These are phyloP conservation scores for Excalfactoria chinensis DNA, from an alignment of 2,113 vertebrate genomes.

Conservation along the genomic window DNA sequence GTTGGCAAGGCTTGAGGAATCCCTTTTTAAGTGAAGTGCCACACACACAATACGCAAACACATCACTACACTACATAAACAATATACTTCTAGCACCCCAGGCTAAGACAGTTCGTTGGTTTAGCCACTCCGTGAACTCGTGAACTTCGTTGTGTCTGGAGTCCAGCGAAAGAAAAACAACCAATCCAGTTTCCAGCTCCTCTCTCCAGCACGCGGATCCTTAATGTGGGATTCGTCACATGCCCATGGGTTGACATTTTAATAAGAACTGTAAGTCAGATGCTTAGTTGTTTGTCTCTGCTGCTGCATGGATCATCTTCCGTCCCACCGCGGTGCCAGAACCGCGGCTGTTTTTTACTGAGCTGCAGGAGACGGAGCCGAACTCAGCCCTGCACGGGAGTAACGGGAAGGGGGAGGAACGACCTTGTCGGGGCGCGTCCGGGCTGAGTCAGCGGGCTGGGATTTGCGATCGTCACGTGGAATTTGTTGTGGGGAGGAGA, in stretches of 20 bases:
- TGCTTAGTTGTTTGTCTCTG: slow-evolving; percentile 30
- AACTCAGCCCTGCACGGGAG: neutral
- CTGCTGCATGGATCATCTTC: slow-evolving; percentile 54
- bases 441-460: neutral
- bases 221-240: neutral
- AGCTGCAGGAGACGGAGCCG: neutral
- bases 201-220: neutral
- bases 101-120: neutral
- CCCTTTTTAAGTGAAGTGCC: neutral
- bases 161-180: neutral
- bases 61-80: neutral
- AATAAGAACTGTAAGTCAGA: slow-evolving; percentile 7
- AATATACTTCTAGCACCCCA: neutral
- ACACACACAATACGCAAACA: neutral
- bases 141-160: neutral
- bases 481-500: neutral
- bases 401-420: neutral
- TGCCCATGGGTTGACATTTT: slow-evolving; percentile 27
- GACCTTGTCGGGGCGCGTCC: neutral
- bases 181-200: neutral
- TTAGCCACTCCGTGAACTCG: neutral
- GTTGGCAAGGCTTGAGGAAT: neutral
- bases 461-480: neutral
- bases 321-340: slow-evolving; percentile 14
- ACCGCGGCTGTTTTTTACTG: slow-evolving; percentile 7